Evolutionary conservation across 1,140 invertebrate species (phyloP).

Genomic region (Drosophila grimshawi): DNA sequence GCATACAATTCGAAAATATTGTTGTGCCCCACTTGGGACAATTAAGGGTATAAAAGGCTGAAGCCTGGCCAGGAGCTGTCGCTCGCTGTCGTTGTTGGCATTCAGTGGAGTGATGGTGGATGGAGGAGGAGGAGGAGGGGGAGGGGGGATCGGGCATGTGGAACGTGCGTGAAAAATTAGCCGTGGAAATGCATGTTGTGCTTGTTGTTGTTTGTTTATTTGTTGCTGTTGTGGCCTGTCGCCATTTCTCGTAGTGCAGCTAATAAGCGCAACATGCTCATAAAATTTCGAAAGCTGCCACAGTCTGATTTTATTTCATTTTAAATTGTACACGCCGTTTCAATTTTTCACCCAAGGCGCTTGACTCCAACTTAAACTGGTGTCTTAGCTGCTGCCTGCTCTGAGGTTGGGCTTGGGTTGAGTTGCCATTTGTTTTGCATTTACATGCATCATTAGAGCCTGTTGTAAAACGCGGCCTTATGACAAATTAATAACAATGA

Average conservation of each 20-base stretch:
- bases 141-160: slow-evolving; percentile 40
- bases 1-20: too few relatives aligned
- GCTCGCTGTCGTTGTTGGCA: slow-evolving; percentile 53
- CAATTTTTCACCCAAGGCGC: slow-evolving; percentile 9
- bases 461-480: slow-evolving; percentile 65
- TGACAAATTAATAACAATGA: slow-evolving; percentile 76
- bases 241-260: slow-evolving; percentile 72
- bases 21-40: background rate
- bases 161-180: slow-evolving; percentile 76
- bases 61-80: slow-evolving; percentile 74
- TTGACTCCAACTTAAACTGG: slow-evolving; percentile 1
- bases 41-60: slow-evolving; percentile 29
- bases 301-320: slow-evolving; percentile 74
- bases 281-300: slow-evolving; percentile 79
- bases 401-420: background rate
- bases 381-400: background rate
- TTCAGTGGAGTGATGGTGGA: slow-evolving; percentile 7
- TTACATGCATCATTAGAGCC: slow-evolving; percentile 76
- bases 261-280: slow-evolving; percentile 82
- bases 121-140: background rate
- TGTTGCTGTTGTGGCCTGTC: slow-evolving; percentile 74
- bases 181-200: slow-evolving; percentile 77
- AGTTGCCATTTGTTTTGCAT: slow-evolving; percentile 62
- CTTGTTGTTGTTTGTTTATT: slow-evolving; percentile 32
- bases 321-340: slow-evolving; percentile 79